Base-by-base conservation (phyloP, 2,888 invertebrate species). In the Alloplasta piceator region DNA sequence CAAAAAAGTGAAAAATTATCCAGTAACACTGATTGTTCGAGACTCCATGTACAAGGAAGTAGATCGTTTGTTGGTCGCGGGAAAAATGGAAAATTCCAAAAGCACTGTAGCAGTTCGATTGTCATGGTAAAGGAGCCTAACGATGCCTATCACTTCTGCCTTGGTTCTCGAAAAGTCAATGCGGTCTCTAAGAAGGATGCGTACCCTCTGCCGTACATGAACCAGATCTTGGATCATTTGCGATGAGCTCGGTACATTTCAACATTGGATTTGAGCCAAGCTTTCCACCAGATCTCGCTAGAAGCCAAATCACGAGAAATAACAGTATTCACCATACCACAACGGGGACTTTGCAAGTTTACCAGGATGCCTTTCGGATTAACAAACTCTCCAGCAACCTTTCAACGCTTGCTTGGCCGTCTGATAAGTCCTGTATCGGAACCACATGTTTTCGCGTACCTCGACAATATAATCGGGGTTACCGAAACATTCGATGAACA, bases 271-370 rank as follows among this genome's bases (percentile, higher is more conserved):
- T 26, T 80, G 3, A 72, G 64, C n/a, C 61, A 72, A 26, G 46
- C 43, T 36, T 74, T 41, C 55, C 80, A 56, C 41, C 87, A 90
- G 63, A 82, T 90, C 41, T 85, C 85, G 4, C 52, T 85, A 61
- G 72, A 41, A 7, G 74, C 82, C 6, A 14, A 6, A 6, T 85
- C 84, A 6, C 36, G 77, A n/a, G 80, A 83, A 9, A 81, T 84
- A 4, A 89, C 89, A 1, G 89, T 89, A 2, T 90, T 89, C 66
- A 86, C 86, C 0, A 85, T 89, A 9, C 87, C 88, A 0, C 78
- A 77, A 9, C 52, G 84, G 4, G 88, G 89, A 1, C 77, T 85
- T 66, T 88, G 78, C 46, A 84, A 89, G 14, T 90, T 89, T 61
- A 78, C 61, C 6, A 74, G 84, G 3, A 83, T 88, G 84, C 88